Conservation (phyloP, 1,140 invertebrate genomes). For the Nymphalis io region DNA sequence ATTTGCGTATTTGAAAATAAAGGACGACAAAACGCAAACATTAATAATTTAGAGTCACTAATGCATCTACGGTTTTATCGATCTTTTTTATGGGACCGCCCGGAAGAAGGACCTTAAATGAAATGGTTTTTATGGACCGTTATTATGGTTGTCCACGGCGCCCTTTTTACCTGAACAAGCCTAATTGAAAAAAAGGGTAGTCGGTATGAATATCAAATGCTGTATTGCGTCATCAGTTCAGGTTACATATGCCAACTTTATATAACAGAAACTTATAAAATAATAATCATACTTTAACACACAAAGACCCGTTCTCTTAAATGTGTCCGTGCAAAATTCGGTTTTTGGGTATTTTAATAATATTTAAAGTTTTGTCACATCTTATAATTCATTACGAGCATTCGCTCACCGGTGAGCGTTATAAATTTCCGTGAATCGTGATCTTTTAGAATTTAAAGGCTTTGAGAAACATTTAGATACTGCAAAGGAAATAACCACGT, state of each 20-base stretch:
- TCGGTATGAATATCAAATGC: background rate
- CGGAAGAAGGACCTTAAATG: slow-evolving; percentile 20
- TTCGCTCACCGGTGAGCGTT: background rate
- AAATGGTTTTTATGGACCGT: slow-evolving; percentile 18
- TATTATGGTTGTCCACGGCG: slow-evolving; percentile 12
- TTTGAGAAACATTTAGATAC: slow-evolving; percentile 2
- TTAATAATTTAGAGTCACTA: background rate
- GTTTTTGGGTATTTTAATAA: background rate
- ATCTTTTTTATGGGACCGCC: slow-evolving; percentile 22
- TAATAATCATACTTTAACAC: background rate
- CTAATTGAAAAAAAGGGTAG: slow-evolving; percentile 18
- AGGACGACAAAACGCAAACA: background rate
- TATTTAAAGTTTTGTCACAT: slow-evolving; percentile 3
- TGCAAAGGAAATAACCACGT: slow-evolving; percentile 1
- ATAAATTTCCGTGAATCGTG: slow-evolving; percentile 5
- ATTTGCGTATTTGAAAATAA: background rate
- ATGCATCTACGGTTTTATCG: slow-evolving; percentile 11
- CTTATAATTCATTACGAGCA: background rate
- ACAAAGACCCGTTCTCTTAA: too few relatives aligned
- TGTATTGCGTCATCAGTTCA: slow-evolving; percentile 1
- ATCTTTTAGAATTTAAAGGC: slow-evolving; percentile 8
- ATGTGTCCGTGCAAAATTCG: background rate
- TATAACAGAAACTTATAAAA: background rate
- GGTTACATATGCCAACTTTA: background rate
- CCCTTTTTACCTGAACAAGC: slow-evolving; percentile 22